phyloP scores from a whole-genome alignment of 1,140 invertebrate genomes.

The Drosophila sp. region DNA sequence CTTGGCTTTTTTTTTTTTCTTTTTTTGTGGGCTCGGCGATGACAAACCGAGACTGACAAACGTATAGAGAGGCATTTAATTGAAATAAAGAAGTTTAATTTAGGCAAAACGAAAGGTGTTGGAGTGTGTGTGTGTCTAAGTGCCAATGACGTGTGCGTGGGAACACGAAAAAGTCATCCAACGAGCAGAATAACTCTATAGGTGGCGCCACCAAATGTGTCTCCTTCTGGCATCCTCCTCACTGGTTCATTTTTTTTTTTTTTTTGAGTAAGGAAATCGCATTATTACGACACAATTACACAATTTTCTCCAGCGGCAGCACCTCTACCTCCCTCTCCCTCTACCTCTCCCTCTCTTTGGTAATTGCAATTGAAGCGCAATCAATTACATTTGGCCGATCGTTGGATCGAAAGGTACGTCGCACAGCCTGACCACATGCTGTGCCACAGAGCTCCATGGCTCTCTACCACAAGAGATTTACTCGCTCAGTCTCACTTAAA shows the following conservation, averaged over 20 bases:
- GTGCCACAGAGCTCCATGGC: constrained; percentile 40
- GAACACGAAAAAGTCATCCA: constrained; percentile 26
- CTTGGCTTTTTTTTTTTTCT: constrained; percentile 39
- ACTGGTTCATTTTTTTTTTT: not conserved
- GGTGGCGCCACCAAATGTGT: constrained; percentile 68
- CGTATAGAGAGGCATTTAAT: constrained; percentile 64
- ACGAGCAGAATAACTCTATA: constrained; percentile 26
- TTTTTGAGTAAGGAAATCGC: constrained; percentile 46
- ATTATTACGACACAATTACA: constrained; percentile 82
- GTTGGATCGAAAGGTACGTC: constrained; percentile 65
- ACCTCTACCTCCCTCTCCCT: constrained; percentile 10
- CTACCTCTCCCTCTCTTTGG: constrained; percentile 29
- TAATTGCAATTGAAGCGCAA: constrained; percentile 83
- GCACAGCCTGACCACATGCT: constrained; percentile 65
- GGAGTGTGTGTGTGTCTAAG: not conserved
- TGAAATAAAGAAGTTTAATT: constrained; percentile 82
- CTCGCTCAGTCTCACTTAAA: constrained; percentile 75
- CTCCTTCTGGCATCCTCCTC: constrained; percentile 23
- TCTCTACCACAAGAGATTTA: constrained; percentile 70
- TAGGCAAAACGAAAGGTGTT: constrained; percentile 71
- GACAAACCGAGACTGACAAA: constrained; percentile 61
- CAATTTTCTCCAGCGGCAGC: constrained; percentile 37
- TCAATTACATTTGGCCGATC: constrained; percentile 77
- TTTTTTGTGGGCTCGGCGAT: constrained; percentile 68
- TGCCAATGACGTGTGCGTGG: constrained; percentile 44